phyloP scores from a whole-genome alignment of 2,113 vertebrate species.

The Nestor notabilis region DNA sequence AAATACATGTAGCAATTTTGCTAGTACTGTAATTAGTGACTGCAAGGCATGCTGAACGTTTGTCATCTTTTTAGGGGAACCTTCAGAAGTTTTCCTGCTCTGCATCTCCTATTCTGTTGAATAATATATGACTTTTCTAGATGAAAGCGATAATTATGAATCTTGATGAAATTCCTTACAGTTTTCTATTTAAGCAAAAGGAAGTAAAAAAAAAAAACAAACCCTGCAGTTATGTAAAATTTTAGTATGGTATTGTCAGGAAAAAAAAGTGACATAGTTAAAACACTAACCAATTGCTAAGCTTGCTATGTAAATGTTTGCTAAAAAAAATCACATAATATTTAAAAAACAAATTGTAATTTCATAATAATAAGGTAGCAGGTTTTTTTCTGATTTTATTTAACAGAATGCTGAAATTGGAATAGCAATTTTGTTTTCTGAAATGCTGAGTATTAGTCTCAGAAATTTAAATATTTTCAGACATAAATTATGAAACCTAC shows the following conservation, averaged over 20 bases:
- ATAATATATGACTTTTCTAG: neutral
- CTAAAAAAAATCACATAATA: neutral
- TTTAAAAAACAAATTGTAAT: neutral
- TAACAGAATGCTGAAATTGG: neutral
- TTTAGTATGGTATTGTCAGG: neutral
- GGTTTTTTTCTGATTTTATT: neutral
- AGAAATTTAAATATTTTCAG: neutral
- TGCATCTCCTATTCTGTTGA: neutral
- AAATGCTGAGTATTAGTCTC: neutral
- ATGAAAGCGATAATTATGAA: neutral
- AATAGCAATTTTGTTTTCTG: neutral
- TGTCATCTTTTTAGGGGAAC: neutral
- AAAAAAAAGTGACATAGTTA: neutral
- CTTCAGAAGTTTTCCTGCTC: neutral
- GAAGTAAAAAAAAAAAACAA: neutral
- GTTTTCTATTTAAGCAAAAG: neutral
- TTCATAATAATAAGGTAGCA: accelerated
- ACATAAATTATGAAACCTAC: neutral
- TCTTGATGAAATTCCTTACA: neutral
- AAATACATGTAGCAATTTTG: neutral
- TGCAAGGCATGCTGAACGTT: neutral
- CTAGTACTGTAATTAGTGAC: neutral
- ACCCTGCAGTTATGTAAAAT: neutral
- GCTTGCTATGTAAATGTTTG: neutral
- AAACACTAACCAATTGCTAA: neutral